These are phyloP conservation scores for Zelostemma sp. DNA, from an alignment of 1,140 invertebrate species.

Conservation along the genomic window DNA sequence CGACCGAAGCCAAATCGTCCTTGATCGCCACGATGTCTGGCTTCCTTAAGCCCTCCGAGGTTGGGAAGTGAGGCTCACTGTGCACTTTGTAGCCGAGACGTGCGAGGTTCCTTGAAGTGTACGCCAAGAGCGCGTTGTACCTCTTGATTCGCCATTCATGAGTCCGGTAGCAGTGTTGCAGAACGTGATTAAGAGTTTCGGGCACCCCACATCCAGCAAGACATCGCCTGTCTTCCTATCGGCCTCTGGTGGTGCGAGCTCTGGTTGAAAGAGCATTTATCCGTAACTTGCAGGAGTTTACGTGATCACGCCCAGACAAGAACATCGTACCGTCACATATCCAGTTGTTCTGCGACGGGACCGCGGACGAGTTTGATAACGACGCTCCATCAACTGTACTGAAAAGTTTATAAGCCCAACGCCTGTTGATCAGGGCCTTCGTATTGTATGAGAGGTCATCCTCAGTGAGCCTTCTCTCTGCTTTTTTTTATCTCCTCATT, in stretches of 20 bases:
- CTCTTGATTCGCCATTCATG: constrained; percentile 25
- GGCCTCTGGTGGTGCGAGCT: constrained; percentile 21
- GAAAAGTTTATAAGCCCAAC: no score
- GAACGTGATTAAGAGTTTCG: constrained; percentile 39
- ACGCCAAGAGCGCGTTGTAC: constrained; percentile 28
- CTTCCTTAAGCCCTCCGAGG: not conserved
- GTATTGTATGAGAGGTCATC: no score
- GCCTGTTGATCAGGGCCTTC: no score
- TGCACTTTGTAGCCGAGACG: no score
- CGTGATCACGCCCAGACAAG: constrained; percentile 32
- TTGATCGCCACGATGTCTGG: constrained; percentile 12
- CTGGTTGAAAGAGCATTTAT: constrained; percentile 38
- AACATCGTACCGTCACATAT: constrained; percentile 19
- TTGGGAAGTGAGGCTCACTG: not conserved
- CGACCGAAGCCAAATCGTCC: not conserved
- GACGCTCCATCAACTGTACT: constrained; percentile 28
- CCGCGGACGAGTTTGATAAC: constrained; percentile 1
- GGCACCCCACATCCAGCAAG: constrained; percentile 24
- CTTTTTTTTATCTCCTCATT: no score
- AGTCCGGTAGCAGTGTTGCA: constrained; percentile 38
- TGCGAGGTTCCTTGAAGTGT: not conserved
- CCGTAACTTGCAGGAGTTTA: constrained; percentile 18
- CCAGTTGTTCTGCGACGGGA: constrained; percentile 35
- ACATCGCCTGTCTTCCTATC: constrained; percentile 15
- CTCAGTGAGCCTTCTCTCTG: no score